A percentile compares a stretch with the other conserved stretches of the same genome.
Evolutionary conservation across 2,888 invertebrate genomes (phyloP).

Genomic region (Melikaiella ostensackeni): DNA sequence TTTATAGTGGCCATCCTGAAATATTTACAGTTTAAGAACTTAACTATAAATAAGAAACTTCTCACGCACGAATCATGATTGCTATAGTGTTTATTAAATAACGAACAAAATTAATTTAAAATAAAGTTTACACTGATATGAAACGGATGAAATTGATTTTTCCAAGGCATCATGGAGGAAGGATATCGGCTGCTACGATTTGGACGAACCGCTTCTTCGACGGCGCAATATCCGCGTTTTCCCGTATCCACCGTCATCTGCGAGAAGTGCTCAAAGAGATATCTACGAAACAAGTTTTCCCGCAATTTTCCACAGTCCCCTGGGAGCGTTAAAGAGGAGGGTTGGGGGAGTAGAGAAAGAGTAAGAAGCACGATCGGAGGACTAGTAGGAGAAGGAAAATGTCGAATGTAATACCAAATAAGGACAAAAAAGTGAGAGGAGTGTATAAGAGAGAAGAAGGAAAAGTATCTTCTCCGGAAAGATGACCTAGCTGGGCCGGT

Average conservation of each 20-base stretch:
- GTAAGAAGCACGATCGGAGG: slow-evolving; percentile 39
- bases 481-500: slow-evolving; percentile 69
- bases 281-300: slow-evolving; percentile 72
- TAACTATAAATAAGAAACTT: no score
- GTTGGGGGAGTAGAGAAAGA: slow-evolving; percentile 32
- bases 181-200: background rate
- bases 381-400: slow-evolving; percentile 49
- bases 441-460: slow-evolving; percentile 49
- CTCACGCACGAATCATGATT: no score
- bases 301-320: slow-evolving; percentile 69
- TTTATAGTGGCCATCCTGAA: no score
- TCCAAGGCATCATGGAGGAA: background rate
- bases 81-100: no score
- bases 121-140: background rate
- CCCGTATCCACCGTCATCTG: slow-evolving; percentile 68
- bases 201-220: slow-evolving; percentile 32
- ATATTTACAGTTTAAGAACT: no score
- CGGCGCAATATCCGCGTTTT: slow-evolving; percentile 65
- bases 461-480: slow-evolving; percentile 56
- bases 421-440: slow-evolving; percentile 50
- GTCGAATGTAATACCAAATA: slow-evolving; percentile 41
- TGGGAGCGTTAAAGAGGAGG: slow-evolving; percentile 42
- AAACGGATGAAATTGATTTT: slow-evolving; percentile 5
- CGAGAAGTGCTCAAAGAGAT: slow-evolving; percentile 72
- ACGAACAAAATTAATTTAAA: background rate